Evolutionary conservation across 2,113 vertebrate species (phyloP).

Genomic region (Anarrhichthys ocellatus): DNA sequence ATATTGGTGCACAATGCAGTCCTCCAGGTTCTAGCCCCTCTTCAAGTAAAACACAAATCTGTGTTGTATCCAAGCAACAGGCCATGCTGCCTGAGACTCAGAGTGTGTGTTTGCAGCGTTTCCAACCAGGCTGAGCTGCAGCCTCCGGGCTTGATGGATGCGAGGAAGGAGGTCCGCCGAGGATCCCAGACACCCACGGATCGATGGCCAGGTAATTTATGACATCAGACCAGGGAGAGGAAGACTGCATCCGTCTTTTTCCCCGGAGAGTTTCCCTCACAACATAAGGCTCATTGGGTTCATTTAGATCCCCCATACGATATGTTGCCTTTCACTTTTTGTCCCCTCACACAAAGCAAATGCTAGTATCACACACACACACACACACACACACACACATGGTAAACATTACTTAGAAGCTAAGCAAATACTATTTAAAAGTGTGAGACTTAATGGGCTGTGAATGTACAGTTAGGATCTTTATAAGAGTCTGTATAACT

Average conservation of each 20-base stretch:
- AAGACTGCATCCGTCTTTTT: slow-evolving; percentile 73
- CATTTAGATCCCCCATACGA: slow-evolving; percentile 65
- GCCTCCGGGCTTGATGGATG: slow-evolving; percentile 71
- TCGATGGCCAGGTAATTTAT: slow-evolving; percentile 82
- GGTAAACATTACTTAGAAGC: slow-evolving; percentile 7
- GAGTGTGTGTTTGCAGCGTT: slow-evolving; percentile 43
- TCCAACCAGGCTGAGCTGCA: slow-evolving; percentile 50
- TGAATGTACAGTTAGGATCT: slow-evolving; percentile 16
- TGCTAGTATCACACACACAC: background rate
- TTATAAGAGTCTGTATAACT: slow-evolving; percentile 5
- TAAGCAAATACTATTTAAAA: slow-evolving; percentile 25
- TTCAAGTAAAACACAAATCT: slow-evolving; percentile 41
- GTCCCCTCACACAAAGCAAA: slow-evolving; percentile 23
- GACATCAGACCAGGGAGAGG: slow-evolving; percentile 52
- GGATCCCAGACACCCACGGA: slow-evolving; percentile 75
- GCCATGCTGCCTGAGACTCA: slow-evolving; percentile 20
- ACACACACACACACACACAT: background rate
- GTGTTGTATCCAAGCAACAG: slow-evolving; percentile 76
- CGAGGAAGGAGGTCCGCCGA: slow-evolving; percentile 61
- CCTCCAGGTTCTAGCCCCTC: slow-evolving; percentile 34
- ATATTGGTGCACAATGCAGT: slow-evolving; percentile 28
- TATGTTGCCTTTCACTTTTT: slow-evolving; percentile 25
- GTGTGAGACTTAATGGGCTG: slow-evolving; percentile 9
- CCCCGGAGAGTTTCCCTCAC: slow-evolving; percentile 41
- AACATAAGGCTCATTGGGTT: slow-evolving; percentile 40